Conservation (phyloP, 2,113 vertebrate species). For the Chionis minor region DNA sequence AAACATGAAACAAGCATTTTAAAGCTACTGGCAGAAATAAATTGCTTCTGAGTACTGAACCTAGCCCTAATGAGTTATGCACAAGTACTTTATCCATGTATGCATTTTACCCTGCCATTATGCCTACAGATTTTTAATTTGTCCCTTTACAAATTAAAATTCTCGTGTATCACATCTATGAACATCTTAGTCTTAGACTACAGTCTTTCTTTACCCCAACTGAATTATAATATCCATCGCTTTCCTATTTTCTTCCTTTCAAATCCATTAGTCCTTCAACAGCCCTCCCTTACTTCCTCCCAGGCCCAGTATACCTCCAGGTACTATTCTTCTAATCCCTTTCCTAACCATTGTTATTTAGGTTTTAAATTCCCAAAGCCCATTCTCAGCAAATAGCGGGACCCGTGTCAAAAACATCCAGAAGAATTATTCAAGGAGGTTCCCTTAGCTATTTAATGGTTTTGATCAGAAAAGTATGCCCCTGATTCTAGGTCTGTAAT, state of each 20-base stretch:
- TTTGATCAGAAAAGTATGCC: neutral
- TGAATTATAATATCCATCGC: neutral
- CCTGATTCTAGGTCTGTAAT: neutral
- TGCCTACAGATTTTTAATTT: neutral
- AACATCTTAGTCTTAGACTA: neutral
- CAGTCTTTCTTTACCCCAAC: neutral
- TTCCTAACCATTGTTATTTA: neutral
- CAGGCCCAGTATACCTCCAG: fast-evolving
- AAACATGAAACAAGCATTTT: neutral
- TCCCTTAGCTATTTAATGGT: neutral
- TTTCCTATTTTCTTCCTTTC: neutral
- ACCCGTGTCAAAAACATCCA: neutral
- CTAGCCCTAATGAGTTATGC: neutral
- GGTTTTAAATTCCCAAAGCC: neutral
- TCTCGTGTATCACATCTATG: neutral
- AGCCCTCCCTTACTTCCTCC: neutral
- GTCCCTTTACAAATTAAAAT: neutral
- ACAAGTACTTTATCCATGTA: neutral
- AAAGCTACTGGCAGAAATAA: neutral
- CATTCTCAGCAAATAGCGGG: neutral
- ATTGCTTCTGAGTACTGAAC: neutral
- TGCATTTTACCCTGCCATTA: neutral
- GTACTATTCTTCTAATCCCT: neutral
- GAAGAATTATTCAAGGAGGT: neutral
- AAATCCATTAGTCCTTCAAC: neutral